A percentile compares a stretch with the other conserved stretches of the same genome.
phyloP scores from a whole-genome alignment of 2,888 invertebrate genomes.

The Branchellion lobata region DNA sequence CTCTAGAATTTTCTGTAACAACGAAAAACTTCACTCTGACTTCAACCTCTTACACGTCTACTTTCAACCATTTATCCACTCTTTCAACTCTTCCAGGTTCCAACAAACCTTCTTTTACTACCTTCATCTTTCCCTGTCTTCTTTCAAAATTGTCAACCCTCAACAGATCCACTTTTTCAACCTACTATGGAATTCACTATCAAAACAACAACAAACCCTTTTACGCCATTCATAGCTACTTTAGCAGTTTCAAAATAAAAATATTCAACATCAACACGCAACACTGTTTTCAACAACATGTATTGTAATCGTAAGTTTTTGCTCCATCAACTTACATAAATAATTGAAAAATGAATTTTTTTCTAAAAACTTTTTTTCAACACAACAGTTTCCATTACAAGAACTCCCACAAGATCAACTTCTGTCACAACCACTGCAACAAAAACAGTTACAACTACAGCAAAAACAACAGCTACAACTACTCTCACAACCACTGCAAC shows the following conservation, averaged over 20 bases:
- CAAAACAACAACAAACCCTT: too few species aligned
- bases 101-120: background rate
- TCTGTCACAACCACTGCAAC: constrained; percentile 13
- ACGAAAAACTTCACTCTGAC: too few species aligned
- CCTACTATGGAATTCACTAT: too few species aligned
- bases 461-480: constrained; percentile 10
- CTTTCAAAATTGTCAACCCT: background rate
- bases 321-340: too few species aligned
- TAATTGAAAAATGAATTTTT: too few species aligned
- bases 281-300: too few species aligned
- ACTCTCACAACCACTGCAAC: background rate
- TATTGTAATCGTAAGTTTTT: too few species aligned
- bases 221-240: too few species aligned
- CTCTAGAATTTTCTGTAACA: background rate
- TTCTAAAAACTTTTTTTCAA: background rate
- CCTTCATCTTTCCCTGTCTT: background rate
- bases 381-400: constrained; percentile 17
- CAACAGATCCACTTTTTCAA: background rate
- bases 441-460: background rate
- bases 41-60: too few species aligned
- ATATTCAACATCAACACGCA: too few species aligned
- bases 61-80: too few species aligned
- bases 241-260: too few species aligned
- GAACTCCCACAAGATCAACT: background rate
- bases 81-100: background rate